These are phyloP conservation scores for Gila robusta DNA, from an alignment of 2,797 vertebrate genomes.

Conservation along the genomic window DNA sequence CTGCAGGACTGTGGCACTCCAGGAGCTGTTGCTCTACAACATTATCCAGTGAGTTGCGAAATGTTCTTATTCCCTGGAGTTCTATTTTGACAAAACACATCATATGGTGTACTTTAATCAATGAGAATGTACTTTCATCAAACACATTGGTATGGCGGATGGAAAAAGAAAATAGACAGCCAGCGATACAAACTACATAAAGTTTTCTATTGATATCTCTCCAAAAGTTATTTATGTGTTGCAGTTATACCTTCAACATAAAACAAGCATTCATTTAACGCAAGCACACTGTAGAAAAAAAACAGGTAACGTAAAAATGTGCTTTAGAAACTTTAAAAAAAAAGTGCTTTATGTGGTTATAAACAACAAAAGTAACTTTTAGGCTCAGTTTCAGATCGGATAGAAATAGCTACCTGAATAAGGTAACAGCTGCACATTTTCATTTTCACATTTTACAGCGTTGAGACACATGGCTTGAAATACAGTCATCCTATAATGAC, in stretches of 20 bases:
- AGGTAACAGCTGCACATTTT: neutral
- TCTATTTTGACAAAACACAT: conserved; percentile 11
- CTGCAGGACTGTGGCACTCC: neutral
- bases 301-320: no score
- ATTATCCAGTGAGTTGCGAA: neutral
- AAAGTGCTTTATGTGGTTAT: neutral
- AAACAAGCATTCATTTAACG: neutral
- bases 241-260: neutral
- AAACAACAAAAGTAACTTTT: neutral
- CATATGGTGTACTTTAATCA: conserved; percentile 19
- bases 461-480: neutral
- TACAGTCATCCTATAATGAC: conserved; percentile 18
- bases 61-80: conserved; percentile 26
- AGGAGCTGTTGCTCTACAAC: neutral
- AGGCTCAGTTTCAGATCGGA: neutral
- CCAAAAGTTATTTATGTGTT: neutral
- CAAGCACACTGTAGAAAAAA: no score
- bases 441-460: conserved; percentile 5
- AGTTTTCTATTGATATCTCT: neutral
- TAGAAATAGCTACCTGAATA: neutral
- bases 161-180: neutral
- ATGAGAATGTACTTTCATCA: neutral
- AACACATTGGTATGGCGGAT: neutral
- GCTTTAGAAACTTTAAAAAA: no score
- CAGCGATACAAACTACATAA: neutral